Base-by-base conservation (phyloP, 2,113 vertebrate species). In the Scortum barcoo region DNA sequence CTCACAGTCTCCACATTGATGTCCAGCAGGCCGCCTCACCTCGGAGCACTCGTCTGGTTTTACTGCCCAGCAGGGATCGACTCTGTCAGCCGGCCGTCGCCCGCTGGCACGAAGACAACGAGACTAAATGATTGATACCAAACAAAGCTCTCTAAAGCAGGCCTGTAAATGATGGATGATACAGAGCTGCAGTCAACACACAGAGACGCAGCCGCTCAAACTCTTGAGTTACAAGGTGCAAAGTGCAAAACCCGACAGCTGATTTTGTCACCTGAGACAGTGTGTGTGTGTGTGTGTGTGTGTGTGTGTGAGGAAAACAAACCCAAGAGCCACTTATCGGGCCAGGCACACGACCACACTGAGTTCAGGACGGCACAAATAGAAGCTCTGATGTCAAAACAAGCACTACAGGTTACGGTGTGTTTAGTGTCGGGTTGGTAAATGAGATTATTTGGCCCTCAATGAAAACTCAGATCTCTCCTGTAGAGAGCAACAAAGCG, bases 101-200 rank as follows among this genome's bases (percentile, higher is more conserved):
- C 16, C 1, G 11, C 56, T 81, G 85, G 80, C 80, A 50, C 2
- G 20, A 2, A 48, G 65, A 86, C 78, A 83, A 51, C 69, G 9
- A 16, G 62, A 19, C 67, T 90, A 13, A 91, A 89, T 86, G 74
- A 89, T 90, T 92, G 89, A 90, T 89, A 78, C 63, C 57, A 85
- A 50, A 89, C 90, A 90, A 91, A 90, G 89, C 85, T 90, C 50
- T 72, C 4, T 65, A 68, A 90, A 88, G 81, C 75, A 81, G 81
- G 26, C 66, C 44, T 53, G 0, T 91, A 67, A 89, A 90, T 91
- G 79, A 90, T 88, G 81, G 86, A 92, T 86, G 89, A 57, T n/a
- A 33, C 58, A 46, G 51, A 73, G 58, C 33, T 24, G 33, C 65
- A 44, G 40, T 74, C 44, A 65, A 72, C 67, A 74, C 80, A 58